phyloP scores from a whole-genome alignment of 2,113 vertebrate genomes.

The Pithys albifrons region DNA sequence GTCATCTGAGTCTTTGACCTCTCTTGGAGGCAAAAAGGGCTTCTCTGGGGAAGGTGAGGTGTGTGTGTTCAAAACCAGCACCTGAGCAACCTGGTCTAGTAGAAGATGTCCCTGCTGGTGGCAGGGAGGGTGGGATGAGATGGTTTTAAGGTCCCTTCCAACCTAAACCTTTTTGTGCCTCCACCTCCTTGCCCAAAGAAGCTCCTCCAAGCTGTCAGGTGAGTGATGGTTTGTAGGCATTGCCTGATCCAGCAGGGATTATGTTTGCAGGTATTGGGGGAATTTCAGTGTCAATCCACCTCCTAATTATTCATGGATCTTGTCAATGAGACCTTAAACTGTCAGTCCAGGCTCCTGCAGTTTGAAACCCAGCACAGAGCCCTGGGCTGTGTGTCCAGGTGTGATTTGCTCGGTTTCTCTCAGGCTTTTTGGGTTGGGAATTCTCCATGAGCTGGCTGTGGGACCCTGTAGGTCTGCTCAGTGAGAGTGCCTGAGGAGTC shows the following conservation, averaged over 20 bases:
- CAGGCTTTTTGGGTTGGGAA: neutral
- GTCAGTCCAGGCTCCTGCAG: neutral
- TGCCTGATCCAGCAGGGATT: neutral
- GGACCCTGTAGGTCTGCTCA: neutral
- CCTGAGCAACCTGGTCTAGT: neutral
- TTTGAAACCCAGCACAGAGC: neutral
- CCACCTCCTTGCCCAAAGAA: neutral
- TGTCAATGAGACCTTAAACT: neutral
- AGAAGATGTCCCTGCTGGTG: neutral
- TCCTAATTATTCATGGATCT: neutral
- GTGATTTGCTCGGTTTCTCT: neutral
- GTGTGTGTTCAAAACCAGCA: neutral
- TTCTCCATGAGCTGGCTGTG: neutral
- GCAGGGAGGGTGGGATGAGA: neutral
- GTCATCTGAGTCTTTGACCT: neutral
- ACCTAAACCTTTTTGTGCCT: neutral
- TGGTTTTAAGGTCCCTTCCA: neutral
- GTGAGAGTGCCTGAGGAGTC: fast-evolving
- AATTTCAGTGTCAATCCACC: neutral
- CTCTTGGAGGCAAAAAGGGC: neutral
- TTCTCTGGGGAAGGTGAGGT: neutral
- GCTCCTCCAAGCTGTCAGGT: neutral
- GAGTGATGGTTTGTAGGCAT: neutral
- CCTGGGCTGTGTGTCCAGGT: neutral
- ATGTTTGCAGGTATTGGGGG: neutral